phyloP scores from a whole-genome alignment of 2,888 invertebrate genomes.

The Eupithecia vulgata region DNA sequence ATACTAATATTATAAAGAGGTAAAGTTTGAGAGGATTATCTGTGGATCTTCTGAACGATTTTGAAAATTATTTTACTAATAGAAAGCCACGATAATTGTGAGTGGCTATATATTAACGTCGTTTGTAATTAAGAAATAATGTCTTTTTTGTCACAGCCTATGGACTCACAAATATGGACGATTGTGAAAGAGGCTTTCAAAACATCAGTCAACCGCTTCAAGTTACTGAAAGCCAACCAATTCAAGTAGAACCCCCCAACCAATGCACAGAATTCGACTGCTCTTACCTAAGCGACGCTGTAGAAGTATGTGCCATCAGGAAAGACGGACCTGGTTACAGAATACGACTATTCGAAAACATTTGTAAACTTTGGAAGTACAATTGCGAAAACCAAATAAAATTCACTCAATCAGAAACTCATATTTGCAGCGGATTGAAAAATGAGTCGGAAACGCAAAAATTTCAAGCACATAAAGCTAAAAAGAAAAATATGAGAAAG shows the following conservation, averaged over 20 bases:
- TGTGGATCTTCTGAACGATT: too few species aligned
- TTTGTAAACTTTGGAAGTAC: constrained; percentile 58
- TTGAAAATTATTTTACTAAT: too few species aligned
- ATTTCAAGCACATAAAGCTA: constrained; percentile 18
- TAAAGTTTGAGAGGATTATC: too few species aligned
- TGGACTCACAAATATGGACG: constrained; percentile 43
- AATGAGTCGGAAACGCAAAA: constrained; percentile 19
- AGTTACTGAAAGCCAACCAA: not conserved
- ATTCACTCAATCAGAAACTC: constrained; percentile 58
- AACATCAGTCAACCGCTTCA: not conserved
- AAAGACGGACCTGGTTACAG: constrained; percentile 61
- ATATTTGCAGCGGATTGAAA: constrained; percentile 56
- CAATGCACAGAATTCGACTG: constrained; percentile 46
- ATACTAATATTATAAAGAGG: too few species aligned
- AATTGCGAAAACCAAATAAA: constrained; percentile 58
- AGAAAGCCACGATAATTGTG: too few species aligned
- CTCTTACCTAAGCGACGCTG: constrained; percentile 31
- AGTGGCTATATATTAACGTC: too few species aligned
- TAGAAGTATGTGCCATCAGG: constrained; percentile 61
- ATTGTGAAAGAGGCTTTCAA: constrained; percentile 52
- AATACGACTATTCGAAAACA: constrained; percentile 59
- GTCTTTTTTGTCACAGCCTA: constrained; percentile 35
- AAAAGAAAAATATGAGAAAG: not conserved
- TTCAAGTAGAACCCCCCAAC: not conserved
- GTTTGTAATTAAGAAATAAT: not conserved